phyloP scores from a whole-genome alignment of 2,888 invertebrate genomes.

The Zootermopsis nevadensis region DNA sequence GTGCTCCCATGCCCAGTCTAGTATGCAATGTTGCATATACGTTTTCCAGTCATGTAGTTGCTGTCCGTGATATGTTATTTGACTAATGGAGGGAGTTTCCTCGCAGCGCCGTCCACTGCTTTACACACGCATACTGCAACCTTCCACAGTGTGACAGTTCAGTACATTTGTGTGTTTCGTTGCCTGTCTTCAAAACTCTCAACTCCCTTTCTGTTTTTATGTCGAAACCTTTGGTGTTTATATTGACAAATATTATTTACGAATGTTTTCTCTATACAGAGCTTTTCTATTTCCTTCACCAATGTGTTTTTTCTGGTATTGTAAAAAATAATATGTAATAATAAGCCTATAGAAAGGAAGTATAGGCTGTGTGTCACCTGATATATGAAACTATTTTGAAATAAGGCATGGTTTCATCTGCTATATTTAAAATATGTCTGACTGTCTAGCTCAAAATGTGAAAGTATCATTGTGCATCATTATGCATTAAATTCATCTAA shows the following conservation, averaged over 20 bases:
- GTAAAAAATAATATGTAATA: neutral
- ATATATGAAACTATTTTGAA: neutral
- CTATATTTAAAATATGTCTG: neutral
- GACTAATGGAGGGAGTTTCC: constrained; percentile 38
- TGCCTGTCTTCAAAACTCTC: neutral
- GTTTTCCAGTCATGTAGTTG: neutral
- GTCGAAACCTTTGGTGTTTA: constrained; percentile 7
- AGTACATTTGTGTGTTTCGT: neutral
- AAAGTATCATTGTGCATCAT: no score
- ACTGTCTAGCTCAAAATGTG: neutral
- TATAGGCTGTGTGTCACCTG: neutral
- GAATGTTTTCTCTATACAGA: neutral
- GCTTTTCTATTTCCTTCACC: neutral
- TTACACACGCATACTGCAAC: constrained; percentile 14
- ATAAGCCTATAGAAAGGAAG: neutral
- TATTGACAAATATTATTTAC: neutral
- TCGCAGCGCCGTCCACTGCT: constrained; percentile 8
- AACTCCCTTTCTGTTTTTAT: neutral
- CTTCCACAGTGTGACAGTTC: neutral
- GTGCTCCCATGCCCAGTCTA: neutral
- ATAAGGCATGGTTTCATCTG: neutral
- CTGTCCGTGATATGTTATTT: constrained; percentile 33
- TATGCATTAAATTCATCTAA: no score
- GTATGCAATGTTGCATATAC: neutral
- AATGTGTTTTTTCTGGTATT: neutral